Evolutionary conservation across 2,888 invertebrate species (phyloP), one percentile per base, ranked within the genome.

Genomic region (Troides helena): DNA sequence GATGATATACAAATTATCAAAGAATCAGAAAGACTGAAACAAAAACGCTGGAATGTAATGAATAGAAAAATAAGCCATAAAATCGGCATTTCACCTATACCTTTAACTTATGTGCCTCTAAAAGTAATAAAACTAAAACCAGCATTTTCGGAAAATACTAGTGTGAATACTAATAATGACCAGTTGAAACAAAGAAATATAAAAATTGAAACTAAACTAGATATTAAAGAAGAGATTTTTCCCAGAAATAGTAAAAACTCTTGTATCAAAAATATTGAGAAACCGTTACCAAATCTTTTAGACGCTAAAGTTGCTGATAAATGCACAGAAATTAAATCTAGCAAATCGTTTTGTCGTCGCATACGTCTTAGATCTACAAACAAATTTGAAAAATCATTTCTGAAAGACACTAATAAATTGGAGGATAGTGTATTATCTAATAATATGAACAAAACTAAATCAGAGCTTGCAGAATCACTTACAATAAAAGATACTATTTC

Each of bases 41-140:
- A 75, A 43, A 91, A 91, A 78, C 83, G 90, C 4, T 73, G 83
- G 64, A 81, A 83, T 57, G 82, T 92, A 74, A 71, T 88, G 25
- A 87, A 87, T 74, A 83, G 89, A 74, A 77, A 83, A 74, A 77
- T 83, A 67, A 77, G 71, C 58, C 80, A 84, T 74, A 72, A 73
- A 23, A 82, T 76, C 69, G 72, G 75, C 59, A 72, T 76, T 56
- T 77, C 81, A 60, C 78, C 85, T 0, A 92, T 91, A 70, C 80
- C 89, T 17, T 77, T 92, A 50, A 74, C 76, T 18, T 90, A 87
- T 74, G 71, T 75, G 53, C 84, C 88, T 39, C 56, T 50, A 68
- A 70, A 71, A 4, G n/a, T 60, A 70, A 30, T 1, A 23, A 43
- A 67, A 59, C 21, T 21, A 17, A 43, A 60, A 67, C 25, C n/a